Percentiles rank a stretch among this genome's conserved stretches.
These are phyloP conservation scores for Cantharis rustica DNA, from an alignment of 2,888 invertebrate genomes.

Conservation along the genomic window DNA sequence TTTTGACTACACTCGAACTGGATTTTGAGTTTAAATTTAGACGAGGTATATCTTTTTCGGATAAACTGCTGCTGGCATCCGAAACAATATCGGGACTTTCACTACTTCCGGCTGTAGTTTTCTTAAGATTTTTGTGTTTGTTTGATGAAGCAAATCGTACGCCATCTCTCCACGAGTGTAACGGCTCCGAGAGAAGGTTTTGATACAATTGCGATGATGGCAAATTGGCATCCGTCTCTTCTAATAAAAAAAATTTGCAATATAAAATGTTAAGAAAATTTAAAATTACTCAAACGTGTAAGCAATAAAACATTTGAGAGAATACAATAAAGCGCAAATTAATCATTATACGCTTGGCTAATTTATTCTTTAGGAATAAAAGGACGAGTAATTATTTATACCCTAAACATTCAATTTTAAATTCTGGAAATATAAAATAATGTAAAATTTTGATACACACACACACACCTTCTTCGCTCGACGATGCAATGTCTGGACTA, in stretches of 20 bases:
- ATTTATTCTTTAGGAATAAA: background rate
- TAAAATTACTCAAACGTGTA: background rate
- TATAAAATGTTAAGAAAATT: background rate
- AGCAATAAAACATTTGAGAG: background rate
- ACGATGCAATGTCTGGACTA: conserved; percentile 38
- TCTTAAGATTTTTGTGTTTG: conserved; percentile 7
- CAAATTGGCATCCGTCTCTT: conserved; percentile 9
- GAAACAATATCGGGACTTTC: conserved; percentile 12
- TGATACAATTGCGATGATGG: conserved; percentile 43
- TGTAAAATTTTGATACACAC: background rate
- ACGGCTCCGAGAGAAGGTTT: conserved; percentile 46
- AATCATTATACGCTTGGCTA: background rate
- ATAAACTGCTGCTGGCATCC: conserved; percentile 6
- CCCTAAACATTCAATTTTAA: background rate
- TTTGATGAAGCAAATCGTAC: background rate
- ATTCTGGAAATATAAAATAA: background rate
- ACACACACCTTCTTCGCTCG: conserved; percentile 43
- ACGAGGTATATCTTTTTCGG: background rate
- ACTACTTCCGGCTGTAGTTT: background rate
- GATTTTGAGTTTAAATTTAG: background rate
- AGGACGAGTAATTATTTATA: background rate
- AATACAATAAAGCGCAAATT: background rate
- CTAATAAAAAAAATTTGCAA: background rate
- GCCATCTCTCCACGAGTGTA: conserved; percentile 43
- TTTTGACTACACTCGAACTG: background rate